A percentile compares a stretch with the other conserved stretches of the same genome.
These are phyloP conservation scores for Mimachlamys varia DNA, from an alignment of 2,888 invertebrate genomes.

Conservation along the genomic window DNA sequence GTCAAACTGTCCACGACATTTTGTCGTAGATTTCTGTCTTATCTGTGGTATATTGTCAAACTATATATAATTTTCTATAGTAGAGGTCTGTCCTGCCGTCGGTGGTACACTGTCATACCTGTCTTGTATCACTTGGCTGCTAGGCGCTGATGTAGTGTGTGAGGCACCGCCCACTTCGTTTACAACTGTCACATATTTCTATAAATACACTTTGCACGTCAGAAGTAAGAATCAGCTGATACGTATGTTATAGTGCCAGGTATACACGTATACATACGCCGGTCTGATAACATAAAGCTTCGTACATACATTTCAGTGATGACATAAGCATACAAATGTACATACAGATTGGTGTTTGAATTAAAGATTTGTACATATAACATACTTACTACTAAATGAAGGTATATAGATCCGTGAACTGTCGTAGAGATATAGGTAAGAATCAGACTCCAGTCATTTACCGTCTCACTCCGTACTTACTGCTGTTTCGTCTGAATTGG, in stretches of 20 bases:
- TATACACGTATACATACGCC: not conserved
- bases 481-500: not conserved
- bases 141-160: not conserved
- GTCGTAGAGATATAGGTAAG: not conserved
- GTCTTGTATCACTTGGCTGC: not conserved
- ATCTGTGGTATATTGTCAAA: too few relatives aligned
- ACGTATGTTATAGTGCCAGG: too few relatives aligned
- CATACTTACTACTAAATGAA: not conserved
- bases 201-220: slow-evolving; percentile 10
- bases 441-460: not conserved
- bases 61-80: too few relatives aligned
- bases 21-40: too few relatives aligned
- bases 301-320: not conserved
- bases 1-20: too few relatives aligned
- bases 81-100: too few relatives aligned
- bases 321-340: not conserved
- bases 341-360: not conserved
- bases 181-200: not conserved
- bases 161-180: not conserved
- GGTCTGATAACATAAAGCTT: not conserved
- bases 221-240: not conserved
- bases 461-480: not conserved
- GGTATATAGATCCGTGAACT: not conserved
- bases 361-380: not conserved
- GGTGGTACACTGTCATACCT: not conserved